A percentile compares a stretch with the other conserved stretches of the same genome.
Evolutionary conservation across 2,888 invertebrate genomes (phyloP).

Genomic region (Cephus rjabovi): DNA sequence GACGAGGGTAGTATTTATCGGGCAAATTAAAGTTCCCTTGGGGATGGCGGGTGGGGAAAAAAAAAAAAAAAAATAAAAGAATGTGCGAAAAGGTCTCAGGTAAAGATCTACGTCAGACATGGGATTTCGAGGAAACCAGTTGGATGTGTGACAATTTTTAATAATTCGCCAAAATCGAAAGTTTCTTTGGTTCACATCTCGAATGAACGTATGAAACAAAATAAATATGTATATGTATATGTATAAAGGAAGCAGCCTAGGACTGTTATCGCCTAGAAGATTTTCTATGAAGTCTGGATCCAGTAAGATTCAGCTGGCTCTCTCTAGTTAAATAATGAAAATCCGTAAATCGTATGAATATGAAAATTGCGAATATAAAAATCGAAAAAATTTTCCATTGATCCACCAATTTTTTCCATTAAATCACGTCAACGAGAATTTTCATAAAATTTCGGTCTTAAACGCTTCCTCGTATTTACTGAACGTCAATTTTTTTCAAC

Average conservation of each 20-base stretch:
- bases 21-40: not conserved
- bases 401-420: not conserved
- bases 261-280: not conserved
- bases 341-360: not conserved
- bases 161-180: conserved; percentile 15
- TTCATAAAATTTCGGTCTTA: not conserved
- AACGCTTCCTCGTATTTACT: not conserved
- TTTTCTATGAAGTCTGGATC: not conserved
- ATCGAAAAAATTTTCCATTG: not conserved
- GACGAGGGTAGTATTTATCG: not conserved
- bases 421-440: not conserved
- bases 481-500: not conserved
- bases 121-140: not conserved
- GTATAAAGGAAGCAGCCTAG: not conserved
- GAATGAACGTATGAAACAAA: not conserved
- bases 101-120: not conserved
- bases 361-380: not conserved
- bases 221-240: not conserved
- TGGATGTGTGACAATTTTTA: conserved; percentile 17
- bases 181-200: not conserved
- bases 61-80: not conserved
- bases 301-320: not conserved
- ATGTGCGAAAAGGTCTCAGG: not conserved
- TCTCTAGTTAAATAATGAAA: not conserved
- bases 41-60: not conserved